phyloP scores from a whole-genome alignment of 2,113 vertebrate species.

The Polypterus bichir region DNA sequence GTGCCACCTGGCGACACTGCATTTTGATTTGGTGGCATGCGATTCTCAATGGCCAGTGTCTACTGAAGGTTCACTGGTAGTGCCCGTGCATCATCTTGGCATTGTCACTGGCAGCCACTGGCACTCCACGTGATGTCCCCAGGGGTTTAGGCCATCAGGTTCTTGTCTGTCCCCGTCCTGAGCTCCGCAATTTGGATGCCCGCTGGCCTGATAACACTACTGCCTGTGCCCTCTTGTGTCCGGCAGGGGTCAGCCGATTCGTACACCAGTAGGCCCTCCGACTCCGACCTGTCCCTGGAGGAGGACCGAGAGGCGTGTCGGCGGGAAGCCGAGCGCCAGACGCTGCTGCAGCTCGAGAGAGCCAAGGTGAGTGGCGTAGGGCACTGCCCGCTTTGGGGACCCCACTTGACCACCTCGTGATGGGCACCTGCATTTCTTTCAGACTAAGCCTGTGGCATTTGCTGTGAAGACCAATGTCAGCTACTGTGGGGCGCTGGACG shows the following conservation, averaged over 20 bases:
- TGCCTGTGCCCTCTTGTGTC: neutral
- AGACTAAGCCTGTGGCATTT: constrained; percentile 89
- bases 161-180: no score
- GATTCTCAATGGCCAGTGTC: no score
- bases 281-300: constrained; percentile 94
- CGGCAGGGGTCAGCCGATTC: constrained; percentile 86
- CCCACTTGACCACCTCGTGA: no score
- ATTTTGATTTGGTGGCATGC: no score
- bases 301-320: constrained; percentile 90
- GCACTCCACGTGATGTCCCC: no score
- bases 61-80: no score
- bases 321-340: constrained; percentile 88
- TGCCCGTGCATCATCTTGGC: no score
- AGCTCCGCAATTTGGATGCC: no score
- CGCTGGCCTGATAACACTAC: no score
- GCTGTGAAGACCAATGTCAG: constrained; percentile 90
- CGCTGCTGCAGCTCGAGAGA: constrained; percentile 87
- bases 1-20: no score
- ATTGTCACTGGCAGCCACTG: no score
- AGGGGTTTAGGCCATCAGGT: no score
- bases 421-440: constrained; percentile 6
- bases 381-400: neutral
- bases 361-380: constrained; percentile 61
- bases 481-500: constrained; percentile 85
- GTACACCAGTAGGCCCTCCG: constrained; percentile 91